phyloP scores from a whole-genome alignment of 2,797 vertebrate genomes.

The Phrynocephalus vlangalii region DNA sequence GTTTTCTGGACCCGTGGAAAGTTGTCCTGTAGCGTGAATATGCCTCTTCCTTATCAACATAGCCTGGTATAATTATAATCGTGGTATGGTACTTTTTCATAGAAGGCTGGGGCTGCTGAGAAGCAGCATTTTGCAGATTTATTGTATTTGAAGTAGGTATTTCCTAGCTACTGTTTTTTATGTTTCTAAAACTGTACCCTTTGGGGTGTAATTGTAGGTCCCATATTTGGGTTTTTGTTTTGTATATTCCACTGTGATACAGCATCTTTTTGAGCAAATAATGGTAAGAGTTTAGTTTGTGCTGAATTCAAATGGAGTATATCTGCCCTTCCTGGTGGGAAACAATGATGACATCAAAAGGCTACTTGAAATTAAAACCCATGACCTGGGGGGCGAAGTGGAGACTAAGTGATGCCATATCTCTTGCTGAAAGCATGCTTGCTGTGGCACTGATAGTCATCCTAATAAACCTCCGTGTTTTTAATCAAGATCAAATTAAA shows the following conservation, averaged over 20 bases:
- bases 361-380: background rate
- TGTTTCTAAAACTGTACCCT: background rate
- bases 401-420: background rate
- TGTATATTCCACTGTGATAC: background rate
- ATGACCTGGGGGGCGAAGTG: background rate
- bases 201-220: background rate
- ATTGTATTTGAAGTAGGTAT: background rate
- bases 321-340: background rate
- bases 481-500: background rate
- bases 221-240: constrained; percentile 1
- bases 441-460: background rate
- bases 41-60: background rate
- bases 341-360: background rate
- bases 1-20: background rate
- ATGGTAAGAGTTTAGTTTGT: background rate
- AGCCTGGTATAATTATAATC: background rate
- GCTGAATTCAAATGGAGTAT: background rate
- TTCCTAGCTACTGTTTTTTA: background rate
- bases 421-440: background rate
- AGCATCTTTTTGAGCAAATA: background rate
- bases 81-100: background rate
- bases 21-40: background rate
- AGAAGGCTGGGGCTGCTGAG: background rate
- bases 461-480: too few relatives aligned
- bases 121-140: background rate